Evolutionary conservation across 2,888 invertebrate genomes (phyloP).

Genomic region (Lysandra bellargus): DNA sequence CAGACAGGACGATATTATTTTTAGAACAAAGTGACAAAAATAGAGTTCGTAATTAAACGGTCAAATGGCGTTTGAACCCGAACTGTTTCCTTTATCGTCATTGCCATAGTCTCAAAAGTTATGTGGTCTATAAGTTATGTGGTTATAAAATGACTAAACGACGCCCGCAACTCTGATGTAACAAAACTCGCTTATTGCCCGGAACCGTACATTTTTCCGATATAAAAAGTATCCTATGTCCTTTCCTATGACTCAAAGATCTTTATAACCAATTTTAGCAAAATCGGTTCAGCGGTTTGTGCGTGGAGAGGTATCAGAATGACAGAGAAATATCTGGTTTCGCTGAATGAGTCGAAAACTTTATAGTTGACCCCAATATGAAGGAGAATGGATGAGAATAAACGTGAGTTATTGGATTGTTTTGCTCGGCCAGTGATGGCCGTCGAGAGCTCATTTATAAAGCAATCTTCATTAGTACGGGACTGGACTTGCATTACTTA

Average conservation of each 20-base stretch:
- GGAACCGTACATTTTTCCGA: too few relatives aligned
- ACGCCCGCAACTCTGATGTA: too few relatives aligned
- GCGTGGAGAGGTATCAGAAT: too few relatives aligned
- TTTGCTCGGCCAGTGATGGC: background rate
- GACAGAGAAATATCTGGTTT: background rate
- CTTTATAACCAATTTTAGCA: too few relatives aligned
- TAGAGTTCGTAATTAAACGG: background rate
- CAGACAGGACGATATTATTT: background rate
- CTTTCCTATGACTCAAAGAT: too few relatives aligned
- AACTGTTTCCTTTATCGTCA: background rate
- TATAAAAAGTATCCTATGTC: too few relatives aligned
- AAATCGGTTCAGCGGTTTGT: too few relatives aligned
- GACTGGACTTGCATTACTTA: background rate
- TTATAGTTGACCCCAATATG: background rate
- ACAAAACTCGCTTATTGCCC: too few relatives aligned
- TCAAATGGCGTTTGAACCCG: background rate
- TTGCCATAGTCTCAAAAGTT: background rate
- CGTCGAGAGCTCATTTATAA: conserved; percentile 1
- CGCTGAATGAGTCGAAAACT: background rate
- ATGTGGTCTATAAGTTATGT: background rate
- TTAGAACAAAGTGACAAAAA: conserved; percentile 2
- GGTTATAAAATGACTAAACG: background rate
- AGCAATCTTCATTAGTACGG: conserved; percentile 9
- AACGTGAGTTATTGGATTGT: conserved; percentile 4
- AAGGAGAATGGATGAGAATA: background rate